phyloP scores from a whole-genome alignment of 2,113 vertebrate genomes.

The Mugil cephalus region DNA sequence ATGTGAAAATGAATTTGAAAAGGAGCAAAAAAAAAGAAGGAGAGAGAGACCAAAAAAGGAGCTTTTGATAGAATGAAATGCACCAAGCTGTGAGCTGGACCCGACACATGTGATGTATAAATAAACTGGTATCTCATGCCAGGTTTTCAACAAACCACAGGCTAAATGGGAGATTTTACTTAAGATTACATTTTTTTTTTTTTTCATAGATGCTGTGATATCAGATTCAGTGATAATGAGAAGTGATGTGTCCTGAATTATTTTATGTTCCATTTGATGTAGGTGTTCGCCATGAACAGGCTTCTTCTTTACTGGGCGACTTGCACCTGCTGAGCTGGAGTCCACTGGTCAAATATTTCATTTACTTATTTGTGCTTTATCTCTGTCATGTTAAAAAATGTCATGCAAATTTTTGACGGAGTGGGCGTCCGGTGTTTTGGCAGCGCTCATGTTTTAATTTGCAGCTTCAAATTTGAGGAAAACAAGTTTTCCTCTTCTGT shows the following conservation, averaged over 20 bases:
- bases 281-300: constrained; percentile 42
- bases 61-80: constrained; percentile 84
- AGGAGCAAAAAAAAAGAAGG: constrained; percentile 41
- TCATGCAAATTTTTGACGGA: constrained; percentile 17
- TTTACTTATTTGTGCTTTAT: constrained; percentile 26
- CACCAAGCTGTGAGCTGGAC: constrained; percentile 84
- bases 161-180: constrained; percentile 78
- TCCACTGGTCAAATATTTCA: constrained; percentile 33
- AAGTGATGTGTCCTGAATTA: constrained; percentile 64
- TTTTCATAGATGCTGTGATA: constrained; percentile 75
- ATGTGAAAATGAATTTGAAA: constrained; percentile 75
- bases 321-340: constrained; percentile 48
- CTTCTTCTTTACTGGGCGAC: constrained; percentile 28
- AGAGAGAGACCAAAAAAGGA: constrained; percentile 77
- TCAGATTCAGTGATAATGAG: constrained; percentile 61
- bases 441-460: constrained; percentile 1
- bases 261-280: constrained; percentile 45
- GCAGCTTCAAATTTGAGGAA: constrained; percentile 12
- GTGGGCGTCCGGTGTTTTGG: constrained; percentile 14
- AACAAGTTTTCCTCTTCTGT: constrained; percentile 17
- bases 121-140: constrained; percentile 81
- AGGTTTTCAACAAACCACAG: constrained; percentile 78
- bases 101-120: constrained; percentile 82
- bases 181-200: constrained; percentile 74
- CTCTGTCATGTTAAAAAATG: constrained; percentile 31